Base-by-base conservation (phyloP, 2,113 vertebrate genomes). In the Nothobranchius furzeri region DNA sequence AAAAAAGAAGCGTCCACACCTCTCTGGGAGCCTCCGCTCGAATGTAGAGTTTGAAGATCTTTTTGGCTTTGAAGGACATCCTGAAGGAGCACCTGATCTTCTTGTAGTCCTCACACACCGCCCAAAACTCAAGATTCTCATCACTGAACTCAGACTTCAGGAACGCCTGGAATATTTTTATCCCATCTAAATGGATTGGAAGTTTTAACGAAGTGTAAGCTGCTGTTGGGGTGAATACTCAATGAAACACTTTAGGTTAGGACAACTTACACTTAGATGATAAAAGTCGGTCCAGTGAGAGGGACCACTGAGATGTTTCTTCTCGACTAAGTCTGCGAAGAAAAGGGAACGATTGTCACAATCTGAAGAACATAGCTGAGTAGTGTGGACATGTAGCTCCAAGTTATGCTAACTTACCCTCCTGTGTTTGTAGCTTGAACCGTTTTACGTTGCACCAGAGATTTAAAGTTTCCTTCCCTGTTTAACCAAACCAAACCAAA, bases 51-150 rank as follows among this genome's bases (percentile, higher is more conserved):
- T 92, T 92, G 69, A 92, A 94, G 79, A 94, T 94, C 79, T 93
- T 93, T 69, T 90, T 92, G 36, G 93, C 92, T 68, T 84, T 91
- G 62, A 84, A 87, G 37, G 69, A 79, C 78, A 92, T 76, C 68
- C 81, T 88, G 64, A 85, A 89, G 13, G 87, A 87, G 35, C 70
- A 79, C 62, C 64, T 90, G 72, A 91, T 90, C 78, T 92, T 92
- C 78, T 92, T 94, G 60, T 83, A 94, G 45, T 93, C 92, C 79
- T 94, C 93, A 58, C 93, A 94, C 17, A 91, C 85, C 69, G 89
- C 56, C 93, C 93, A 94, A 73, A 94, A 94, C 71, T 94, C 93
- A 17, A 94, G 91, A 81, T 94, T 94, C 79, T 94, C 93, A 54
- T 94, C 93, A 6, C 93, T 94, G 85, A 92, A 94, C 80, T 94